phyloP scores from a whole-genome alignment of 2,113 vertebrate species.

The Oostethus manadensis region DNA sequence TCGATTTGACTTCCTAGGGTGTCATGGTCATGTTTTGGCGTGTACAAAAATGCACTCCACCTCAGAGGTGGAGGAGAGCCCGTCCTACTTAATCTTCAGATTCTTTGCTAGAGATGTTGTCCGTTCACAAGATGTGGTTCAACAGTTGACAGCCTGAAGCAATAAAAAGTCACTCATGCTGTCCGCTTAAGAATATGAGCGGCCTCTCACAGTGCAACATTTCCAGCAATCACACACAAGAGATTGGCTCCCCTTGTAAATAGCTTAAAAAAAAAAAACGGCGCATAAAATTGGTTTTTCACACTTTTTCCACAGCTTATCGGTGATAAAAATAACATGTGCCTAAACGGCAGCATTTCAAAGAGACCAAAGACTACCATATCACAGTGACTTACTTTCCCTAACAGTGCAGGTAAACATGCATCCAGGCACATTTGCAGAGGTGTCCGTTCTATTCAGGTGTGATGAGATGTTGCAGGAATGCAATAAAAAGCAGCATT shows the following conservation, averaged over 20 bases:
- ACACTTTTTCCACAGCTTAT: conserved; percentile 13
- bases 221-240: background rate
- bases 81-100: background rate
- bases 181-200: conserved; percentile 15
- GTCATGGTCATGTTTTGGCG: no score
- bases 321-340: conserved; percentile 8
- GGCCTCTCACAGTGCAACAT: background rate
- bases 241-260: background rate
- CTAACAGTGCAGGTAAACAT: conserved; percentile 5
- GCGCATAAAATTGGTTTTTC: conserved; percentile 6
- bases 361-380: conserved; percentile 23
- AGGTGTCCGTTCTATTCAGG: conserved; percentile 21
- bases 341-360: conserved; percentile 33
- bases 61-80: background rate
- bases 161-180: conserved; percentile 18
- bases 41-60: conserved; percentile 3
- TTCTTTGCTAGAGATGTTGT: background rate
- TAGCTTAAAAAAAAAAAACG: conserved; percentile 4
- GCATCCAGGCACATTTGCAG: conserved; percentile 1
- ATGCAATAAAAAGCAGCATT: conserved; percentile 22
- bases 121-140: conserved; percentile 33
- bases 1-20: no score
- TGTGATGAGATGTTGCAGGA: conserved; percentile 18
- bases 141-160: conserved; percentile 29
- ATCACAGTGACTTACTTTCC: conserved; percentile 14